Evolutionary conservation across 2,113 vertebrate species (phyloP), one percentile per base, ranked within the genome.

Genomic region (Periophthalmus modestus): DNA sequence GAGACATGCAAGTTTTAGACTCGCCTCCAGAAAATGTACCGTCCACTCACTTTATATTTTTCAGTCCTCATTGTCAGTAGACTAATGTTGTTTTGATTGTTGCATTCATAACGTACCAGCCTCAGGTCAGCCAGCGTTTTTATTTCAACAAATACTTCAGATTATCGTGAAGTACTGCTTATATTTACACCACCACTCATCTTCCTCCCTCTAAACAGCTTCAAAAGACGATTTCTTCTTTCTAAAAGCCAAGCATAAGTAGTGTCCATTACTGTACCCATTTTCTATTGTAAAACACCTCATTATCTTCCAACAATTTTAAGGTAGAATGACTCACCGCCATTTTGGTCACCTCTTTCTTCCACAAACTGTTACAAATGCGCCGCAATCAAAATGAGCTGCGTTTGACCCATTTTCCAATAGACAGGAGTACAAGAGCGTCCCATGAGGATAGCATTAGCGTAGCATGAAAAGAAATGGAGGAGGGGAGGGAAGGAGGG

Each of bases 331-430:
- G 11, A 28, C 24, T 28, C 57, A 58, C 55, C 3, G 57, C 57
- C 5, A 5, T 58, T 59, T 59, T 28, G 15, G 2, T 15, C 55
- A 23, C 19, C 55, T 12, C 21, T n/a, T n/a, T 24, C 13, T 23
- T 5, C 23, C 4, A 12, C 23, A 59, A 28, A 28, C 23, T 28
- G 57, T 28, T 24, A 15, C 23, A 3, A 24, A 28, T 59, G 15
- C 23, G 6, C 10, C 24, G n/a, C n/a, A 57, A 59, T 28, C 23
- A 28, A 59, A 15, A 13, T 5, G 21, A 13, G 14, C 23, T 5
- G 21, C 21, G 39, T 59, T 28, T 58, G 57, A 58, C 57, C 57
- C 57, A 58, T 58, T 58, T 57, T 58, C 57, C 57, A 21, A 24
- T 58, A 58, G 57, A 58, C 57, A 58, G 21, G 54, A 23, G 54